Percentiles rank a stretch among this genome's conserved stretches.
These are phyloP conservation scores for Siniperca scherzeri DNA, from an alignment of 2,797 vertebrate genomes.

Conservation along the genomic window DNA sequence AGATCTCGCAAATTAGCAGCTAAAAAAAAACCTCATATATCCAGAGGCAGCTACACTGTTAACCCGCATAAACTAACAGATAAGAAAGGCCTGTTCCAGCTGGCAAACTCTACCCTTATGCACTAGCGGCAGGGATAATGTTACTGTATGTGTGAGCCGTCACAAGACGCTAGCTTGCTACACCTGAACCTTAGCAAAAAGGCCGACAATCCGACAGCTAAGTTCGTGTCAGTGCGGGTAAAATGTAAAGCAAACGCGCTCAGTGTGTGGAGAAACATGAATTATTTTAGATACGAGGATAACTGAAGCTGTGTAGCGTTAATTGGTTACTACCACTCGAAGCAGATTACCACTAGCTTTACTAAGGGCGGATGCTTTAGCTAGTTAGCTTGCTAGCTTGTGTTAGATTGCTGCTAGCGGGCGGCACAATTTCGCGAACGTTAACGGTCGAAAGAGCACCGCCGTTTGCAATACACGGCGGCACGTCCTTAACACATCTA, in stretches of 20 bases:
- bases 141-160: slow-evolving; percentile 43
- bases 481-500: fast-evolving
- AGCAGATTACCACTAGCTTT: slow-evolving; percentile 17
- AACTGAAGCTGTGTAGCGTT: background rate
- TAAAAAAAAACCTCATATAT: background rate
- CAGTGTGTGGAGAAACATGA: fast-evolving
- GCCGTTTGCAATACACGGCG: background rate
- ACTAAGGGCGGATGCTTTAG: slow-evolving; percentile 80
- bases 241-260: fast-evolving
- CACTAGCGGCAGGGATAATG: slow-evolving; percentile 15
- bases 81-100: slow-evolving; percentile 70
- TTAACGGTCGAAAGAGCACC: background rate
- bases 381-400: slow-evolving; percentile 37
- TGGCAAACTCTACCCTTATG: slow-evolving; percentile 22
- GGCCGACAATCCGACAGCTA: background rate
- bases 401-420: slow-evolving; percentile 33
- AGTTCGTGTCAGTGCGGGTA: fast-evolving
- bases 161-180: slow-evolving; percentile 41
- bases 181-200: slow-evolving; percentile 29
- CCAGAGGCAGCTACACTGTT: background rate
- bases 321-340: slow-evolving; percentile 2
- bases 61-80: slow-evolving; percentile 51
- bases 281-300: background rate
- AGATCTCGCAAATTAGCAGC: background rate
- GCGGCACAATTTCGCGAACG: slow-evolving; percentile 3